Percentiles rank a stretch among this genome's conserved stretches.
phyloP scores from a whole-genome alignment of 2,888 invertebrate species.

The Ryuthela nishihirai region DNA sequence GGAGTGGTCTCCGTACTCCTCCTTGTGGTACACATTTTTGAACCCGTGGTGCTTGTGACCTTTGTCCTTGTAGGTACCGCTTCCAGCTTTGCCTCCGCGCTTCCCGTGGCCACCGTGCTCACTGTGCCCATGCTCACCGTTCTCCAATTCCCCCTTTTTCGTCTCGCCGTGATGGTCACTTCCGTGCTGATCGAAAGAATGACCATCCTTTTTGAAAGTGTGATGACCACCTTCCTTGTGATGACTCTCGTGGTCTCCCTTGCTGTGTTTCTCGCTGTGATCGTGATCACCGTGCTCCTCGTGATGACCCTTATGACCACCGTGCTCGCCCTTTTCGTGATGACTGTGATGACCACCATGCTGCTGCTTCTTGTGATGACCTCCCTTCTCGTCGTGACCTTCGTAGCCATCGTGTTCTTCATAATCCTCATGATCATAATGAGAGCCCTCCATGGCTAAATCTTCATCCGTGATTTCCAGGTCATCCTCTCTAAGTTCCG shows the following conservation, averaged over 20 bases:
- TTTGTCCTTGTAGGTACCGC: constrained; percentile 25
- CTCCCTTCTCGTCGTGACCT: constrained; percentile 20
- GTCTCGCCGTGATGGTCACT: constrained; percentile 22
- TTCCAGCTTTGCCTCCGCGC: constrained; percentile 26
- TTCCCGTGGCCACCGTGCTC: constrained; percentile 28
- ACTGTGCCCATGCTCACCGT: constrained; percentile 5
- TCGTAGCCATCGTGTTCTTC: constrained; percentile 21
- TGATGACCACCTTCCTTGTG: constrained; percentile 20
- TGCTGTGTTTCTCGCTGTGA: constrained; percentile 19
- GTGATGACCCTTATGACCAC: constrained; percentile 13
- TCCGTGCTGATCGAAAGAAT: constrained; percentile 18
- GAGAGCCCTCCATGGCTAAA: no score
- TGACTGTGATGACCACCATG: constrained; percentile 10
- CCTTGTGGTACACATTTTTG: constrained; percentile 39
- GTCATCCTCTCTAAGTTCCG: no score
- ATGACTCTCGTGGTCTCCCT: constrained; percentile 13
- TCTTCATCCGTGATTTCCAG: no score
- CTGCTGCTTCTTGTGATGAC: constrained; percentile 26
- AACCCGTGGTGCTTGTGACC: constrained; percentile 36
- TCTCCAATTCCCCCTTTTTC: constrained; percentile 10
- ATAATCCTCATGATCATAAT: no score
- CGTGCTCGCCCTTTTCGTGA: constrained; percentile 18
- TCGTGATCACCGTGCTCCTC: constrained; percentile 22
- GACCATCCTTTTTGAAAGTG: constrained; percentile 25
- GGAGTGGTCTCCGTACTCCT: constrained; percentile 37